Evolutionary conservation across 1,140 invertebrate species (phyloP), one percentile per base, ranked within the genome.

Genomic region (Wiebesia pumilae): DNA sequence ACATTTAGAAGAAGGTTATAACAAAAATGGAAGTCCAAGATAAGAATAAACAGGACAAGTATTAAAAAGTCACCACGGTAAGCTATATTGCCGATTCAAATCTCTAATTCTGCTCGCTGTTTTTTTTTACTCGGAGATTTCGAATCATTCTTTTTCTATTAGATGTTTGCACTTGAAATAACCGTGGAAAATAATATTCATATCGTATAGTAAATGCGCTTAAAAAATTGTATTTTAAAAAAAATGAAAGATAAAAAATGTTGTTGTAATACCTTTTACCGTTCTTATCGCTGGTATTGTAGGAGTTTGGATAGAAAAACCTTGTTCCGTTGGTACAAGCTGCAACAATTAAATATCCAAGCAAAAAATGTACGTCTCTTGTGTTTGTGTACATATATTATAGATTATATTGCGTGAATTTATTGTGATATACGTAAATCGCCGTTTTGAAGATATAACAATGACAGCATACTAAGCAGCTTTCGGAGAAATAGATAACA

Each of bases 11-110:
- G 19, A n/a, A 65, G 58, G 54, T 9, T 35, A 7, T n/a, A 65
- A 65, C 51, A 0, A 4, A 62, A 40, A 65, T 62, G 35, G 35
- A 38, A 65, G 12, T 47, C 27, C 24, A 7, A 30, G 65, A 81
- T 14, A 19, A 9, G 43, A 58, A 73, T 54, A 62, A 84, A 65
- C 82, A 54, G 69, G 51, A 75, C 69, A 62, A 38, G 69, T 62
- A 51, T 58, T 47, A 65, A 69, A n/a, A n/a, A 27, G 30, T 24
- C 78, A 62, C 21, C 9, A 1, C 12, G 67, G 35, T 73, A 24
- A 73, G 19, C 21, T 40, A 21, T 40, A 40, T 73, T 40, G 35
- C 3, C 27, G 1, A 40, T 0, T 43, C 9, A 27, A 43, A 43
- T 75, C 27, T 27, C 3, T n/a, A 35, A 43, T 43, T 16, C 6